phyloP scores from a whole-genome alignment of 1,140 invertebrate species.

The Bombus pascuorum region DNA sequence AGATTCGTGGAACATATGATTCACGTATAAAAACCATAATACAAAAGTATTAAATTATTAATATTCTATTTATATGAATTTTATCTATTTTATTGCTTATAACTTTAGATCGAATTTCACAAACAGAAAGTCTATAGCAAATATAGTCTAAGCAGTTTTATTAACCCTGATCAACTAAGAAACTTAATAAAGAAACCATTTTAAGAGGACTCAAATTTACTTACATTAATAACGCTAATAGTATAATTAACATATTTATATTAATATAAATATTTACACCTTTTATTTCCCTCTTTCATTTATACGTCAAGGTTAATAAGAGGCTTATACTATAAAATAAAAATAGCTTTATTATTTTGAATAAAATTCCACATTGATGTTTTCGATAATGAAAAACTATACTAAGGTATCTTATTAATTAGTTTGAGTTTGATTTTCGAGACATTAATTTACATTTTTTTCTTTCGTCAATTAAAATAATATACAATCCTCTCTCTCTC shows the following conservation, averaged over 20 bases:
- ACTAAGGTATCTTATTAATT: slow-evolving; percentile 30
- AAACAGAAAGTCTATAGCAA: slow-evolving; percentile 17
- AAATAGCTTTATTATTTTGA: slow-evolving; percentile 34
- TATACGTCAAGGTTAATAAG: slow-evolving; percentile 26
- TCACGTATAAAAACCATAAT: slow-evolving; percentile 20
- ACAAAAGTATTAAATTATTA: slow-evolving; percentile 35
- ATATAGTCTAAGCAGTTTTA: slow-evolving; percentile 30
- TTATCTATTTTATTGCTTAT: slow-evolving; percentile 31
- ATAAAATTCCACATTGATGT: slow-evolving; percentile 7
- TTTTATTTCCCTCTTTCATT: not conserved
- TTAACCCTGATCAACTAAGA: slow-evolving; percentile 27
- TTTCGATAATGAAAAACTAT: slow-evolving; percentile 29
- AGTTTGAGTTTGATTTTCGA: slow-evolving; percentile 1
- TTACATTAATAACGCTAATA: not conserved
- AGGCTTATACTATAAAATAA: slow-evolving; percentile 32
- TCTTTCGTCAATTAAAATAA: not conserved
- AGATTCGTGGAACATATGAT: not conserved
- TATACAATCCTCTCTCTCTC: not conserved
- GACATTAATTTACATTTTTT: not conserved
- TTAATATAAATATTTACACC: not conserved
- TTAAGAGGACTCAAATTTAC: not conserved
- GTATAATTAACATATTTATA: not conserved
- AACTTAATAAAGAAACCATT: not conserved
- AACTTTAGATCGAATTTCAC: slow-evolving; percentile 32
- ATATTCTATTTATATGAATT: slow-evolving; percentile 25